Percentiles rank a stretch among this genome's conserved stretches.
phyloP scores from a whole-genome alignment of 2,888 invertebrate genomes.

The Flexamia atlantica region DNA sequence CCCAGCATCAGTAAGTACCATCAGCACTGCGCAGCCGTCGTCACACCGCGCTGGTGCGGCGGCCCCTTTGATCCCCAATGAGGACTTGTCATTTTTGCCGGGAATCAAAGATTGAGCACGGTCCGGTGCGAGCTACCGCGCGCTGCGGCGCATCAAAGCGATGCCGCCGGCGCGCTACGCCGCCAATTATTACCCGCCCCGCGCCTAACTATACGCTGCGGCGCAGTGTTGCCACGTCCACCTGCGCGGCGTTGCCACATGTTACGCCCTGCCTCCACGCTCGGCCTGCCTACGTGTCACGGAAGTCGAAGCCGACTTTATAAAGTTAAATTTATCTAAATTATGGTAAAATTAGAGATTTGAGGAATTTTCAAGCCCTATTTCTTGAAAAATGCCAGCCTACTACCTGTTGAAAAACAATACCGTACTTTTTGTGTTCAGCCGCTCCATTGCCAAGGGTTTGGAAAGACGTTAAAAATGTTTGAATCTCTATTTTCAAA shows the following conservation, averaged over 20 bases:
- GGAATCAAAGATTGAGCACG: constrained; percentile 38
- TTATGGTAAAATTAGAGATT: too few relatives aligned
- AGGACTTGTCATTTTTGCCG: constrained; percentile 51
- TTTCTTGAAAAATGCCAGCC: too few relatives aligned
- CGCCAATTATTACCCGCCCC: constrained; percentile 53
- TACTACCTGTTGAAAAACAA: too few relatives aligned
- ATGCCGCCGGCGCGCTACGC: constrained; percentile 46
- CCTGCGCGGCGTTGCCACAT: constrained; percentile 38
- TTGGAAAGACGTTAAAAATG: too few relatives aligned
- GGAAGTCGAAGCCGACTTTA: neutral
- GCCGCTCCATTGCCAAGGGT: too few relatives aligned
- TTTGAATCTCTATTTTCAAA: too few relatives aligned
- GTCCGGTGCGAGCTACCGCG: neutral
- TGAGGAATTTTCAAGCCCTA: too few relatives aligned
- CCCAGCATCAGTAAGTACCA: too few relatives aligned
- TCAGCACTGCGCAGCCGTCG: neutral
- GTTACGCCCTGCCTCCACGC: neutral
- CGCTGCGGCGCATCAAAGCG: constrained; percentile 32
- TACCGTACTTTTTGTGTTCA: too few relatives aligned
- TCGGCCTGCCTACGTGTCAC: neutral
- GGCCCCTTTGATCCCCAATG: constrained; percentile 44
- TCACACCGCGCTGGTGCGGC: constrained; percentile 9
- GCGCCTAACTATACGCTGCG: constrained; percentile 56
- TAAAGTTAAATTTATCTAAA: too few relatives aligned
- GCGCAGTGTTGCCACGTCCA: constrained; percentile 48